Evolutionary conservation across 1,140 invertebrate genomes (phyloP).

Genomic region (Diorhabda carinulata): DNA sequence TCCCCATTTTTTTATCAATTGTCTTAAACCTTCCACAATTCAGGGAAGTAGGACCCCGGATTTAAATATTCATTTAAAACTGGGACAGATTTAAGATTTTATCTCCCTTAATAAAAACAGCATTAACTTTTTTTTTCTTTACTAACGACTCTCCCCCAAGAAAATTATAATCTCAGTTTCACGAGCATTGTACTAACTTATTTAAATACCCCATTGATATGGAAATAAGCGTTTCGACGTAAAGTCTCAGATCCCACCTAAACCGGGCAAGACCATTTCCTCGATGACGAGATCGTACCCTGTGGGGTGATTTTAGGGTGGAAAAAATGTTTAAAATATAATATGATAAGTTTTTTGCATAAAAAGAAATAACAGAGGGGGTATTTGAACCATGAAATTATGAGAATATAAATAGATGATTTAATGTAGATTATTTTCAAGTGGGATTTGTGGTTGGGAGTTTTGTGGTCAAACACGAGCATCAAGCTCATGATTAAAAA

Average conservation of each 20-base stretch:
- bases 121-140: conserved; percentile 12
- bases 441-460: too few species aligned
- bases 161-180: conserved; percentile 16
- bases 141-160: not conserved
- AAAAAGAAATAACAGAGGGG: too few species aligned
- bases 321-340: too few species aligned
- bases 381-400: too few species aligned
- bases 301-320: too few species aligned
- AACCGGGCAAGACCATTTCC: too few species aligned
- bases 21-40: not conserved
- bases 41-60: not conserved
- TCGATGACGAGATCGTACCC: too few species aligned
- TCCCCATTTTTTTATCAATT: not conserved
- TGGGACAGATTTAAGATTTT: conserved; percentile 1
- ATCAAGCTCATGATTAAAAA: too few species aligned
- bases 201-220: conserved; percentile 17
- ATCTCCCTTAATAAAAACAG: conserved; percentile 13
- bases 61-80: conserved; percentile 11
- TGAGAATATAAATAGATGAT: too few species aligned
- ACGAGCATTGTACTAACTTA: conserved; percentile 16
- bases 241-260: not conserved
- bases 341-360: too few species aligned
- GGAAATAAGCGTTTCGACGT: conserved; percentile 5
- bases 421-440: too few species aligned
- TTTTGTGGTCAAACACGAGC: too few species aligned